These are phyloP conservation scores for Dicyrtomina minuta DNA, from an alignment of 2,888 invertebrate genomes.

Conservation along the genomic window DNA sequence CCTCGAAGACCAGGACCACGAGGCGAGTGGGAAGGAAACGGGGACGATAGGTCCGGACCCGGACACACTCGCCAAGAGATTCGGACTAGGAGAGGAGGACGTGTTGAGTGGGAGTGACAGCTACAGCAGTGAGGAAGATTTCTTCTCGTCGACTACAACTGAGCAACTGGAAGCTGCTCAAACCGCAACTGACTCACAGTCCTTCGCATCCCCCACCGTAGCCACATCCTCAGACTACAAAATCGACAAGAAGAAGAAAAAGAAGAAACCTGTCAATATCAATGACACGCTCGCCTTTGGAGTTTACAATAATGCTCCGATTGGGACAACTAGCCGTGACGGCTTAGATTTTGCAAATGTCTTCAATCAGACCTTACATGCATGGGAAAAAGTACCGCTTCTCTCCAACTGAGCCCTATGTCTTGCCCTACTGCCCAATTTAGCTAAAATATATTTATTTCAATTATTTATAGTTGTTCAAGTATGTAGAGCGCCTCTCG, in stretches of 20 bases:
- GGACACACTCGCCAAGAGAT: not conserved
- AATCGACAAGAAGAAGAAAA: not conserved
- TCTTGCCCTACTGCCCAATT: no score
- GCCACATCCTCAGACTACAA: no score
- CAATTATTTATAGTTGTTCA: no score
- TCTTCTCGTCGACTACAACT: no score
- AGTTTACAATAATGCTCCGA: not conserved
- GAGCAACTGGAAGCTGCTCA: no score
- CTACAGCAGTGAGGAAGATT: not conserved
- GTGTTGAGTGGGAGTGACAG: not conserved
- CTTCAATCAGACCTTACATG: conserved; percentile 30
- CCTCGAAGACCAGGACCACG: no score
- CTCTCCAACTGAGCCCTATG: conserved; percentile 18
- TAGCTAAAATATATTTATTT: no score
- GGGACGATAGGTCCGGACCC: not conserved
- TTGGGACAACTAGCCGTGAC: not conserved
- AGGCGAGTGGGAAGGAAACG: not conserved
- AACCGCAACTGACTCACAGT: no score
- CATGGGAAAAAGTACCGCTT: conserved; percentile 27
- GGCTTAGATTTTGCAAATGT: conserved; percentile 32
- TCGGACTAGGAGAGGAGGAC: not conserved
- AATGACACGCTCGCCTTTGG: conserved; percentile 22
- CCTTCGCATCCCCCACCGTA: no score
- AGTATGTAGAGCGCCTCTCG: no score
- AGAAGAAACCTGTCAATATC: conserved; percentile 7